Percentiles rank a stretch among this genome's conserved stretches.
These are phyloP conservation scores for Drosophila sucinea DNA, from an alignment of 1,140 invertebrate genomes.

Conservation along the genomic window DNA sequence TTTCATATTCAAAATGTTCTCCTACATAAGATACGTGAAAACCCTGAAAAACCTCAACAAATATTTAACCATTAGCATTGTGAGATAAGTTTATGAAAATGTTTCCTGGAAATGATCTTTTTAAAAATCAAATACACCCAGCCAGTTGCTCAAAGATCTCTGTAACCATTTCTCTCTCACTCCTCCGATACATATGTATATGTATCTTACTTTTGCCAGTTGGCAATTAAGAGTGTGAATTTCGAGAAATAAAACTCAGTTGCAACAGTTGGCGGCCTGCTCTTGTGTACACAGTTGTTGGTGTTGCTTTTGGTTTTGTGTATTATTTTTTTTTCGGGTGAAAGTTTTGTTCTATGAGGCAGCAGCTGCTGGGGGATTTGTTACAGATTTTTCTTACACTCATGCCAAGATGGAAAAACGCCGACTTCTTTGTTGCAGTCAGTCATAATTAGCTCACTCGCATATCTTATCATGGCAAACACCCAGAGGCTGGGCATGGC, in stretches of 20 bases:
- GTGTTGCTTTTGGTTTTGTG: slow-evolving; percentile 32
- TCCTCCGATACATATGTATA: no score
- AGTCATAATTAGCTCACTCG: slow-evolving; percentile 68
- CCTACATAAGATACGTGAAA: neutral
- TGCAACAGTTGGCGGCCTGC: slow-evolving; percentile 55
- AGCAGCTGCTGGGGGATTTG: slow-evolving; percentile 46
- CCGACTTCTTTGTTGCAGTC: slow-evolving; percentile 34
- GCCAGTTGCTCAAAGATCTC: neutral
- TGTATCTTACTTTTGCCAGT: neutral
- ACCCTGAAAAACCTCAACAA: neutral
- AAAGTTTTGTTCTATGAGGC: slow-evolving; percentile 72
- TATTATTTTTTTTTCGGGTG: slow-evolving; percentile 61
- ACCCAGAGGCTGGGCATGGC: slow-evolving; percentile 38
- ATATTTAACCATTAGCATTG: neutral
- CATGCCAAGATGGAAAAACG: slow-evolving; percentile 36
- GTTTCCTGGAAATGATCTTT: slow-evolving; percentile 2
- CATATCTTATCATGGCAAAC: slow-evolving; percentile 71
- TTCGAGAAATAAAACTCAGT: slow-evolving; percentile 72
- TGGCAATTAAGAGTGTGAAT: slow-evolving; percentile 77
- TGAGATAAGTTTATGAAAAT: neutral
- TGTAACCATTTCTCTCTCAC: neutral
- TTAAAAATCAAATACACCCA: no score
- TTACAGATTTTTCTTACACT: slow-evolving; percentile 66
- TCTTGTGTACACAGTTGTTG: slow-evolving; percentile 29
- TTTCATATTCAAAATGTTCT: no score